Evolutionary conservation across 2,888 invertebrate genomes (phyloP).

Genomic region (Leptinotarsa juncta): DNA sequence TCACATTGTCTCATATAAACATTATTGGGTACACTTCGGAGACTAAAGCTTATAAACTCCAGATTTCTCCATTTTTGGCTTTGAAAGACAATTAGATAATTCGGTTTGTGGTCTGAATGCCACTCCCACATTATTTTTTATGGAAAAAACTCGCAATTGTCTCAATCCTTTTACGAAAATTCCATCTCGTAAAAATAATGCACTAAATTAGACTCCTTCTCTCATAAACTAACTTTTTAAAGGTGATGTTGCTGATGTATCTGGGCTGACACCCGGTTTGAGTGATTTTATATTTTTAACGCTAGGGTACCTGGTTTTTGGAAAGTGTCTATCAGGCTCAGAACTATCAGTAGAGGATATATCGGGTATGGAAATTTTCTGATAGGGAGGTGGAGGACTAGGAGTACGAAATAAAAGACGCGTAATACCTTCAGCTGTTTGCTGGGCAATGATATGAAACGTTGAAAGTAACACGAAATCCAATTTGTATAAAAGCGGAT

Average conservation of each 20-base stretch:
- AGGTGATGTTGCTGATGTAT: constrained; percentile 30
- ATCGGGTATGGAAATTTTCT: constrained; percentile 39
- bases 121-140: too few relatives aligned
- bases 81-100: too few relatives aligned
- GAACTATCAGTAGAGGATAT: constrained; percentile 44
- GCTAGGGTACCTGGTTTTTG: constrained; percentile 28
- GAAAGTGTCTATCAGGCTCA: constrained; percentile 34
- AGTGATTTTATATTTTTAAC: constrained; percentile 54
- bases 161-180: too few relatives aligned
- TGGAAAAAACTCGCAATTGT: too few relatives aligned
- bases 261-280: constrained; percentile 46
- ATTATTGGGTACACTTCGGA: too few relatives aligned
- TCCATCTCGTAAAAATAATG: too few relatives aligned
- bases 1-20: too few relatives aligned
- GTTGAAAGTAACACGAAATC: too few relatives aligned
- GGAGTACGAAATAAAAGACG: constrained; percentile 31
- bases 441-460: constrained; percentile 44
- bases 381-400: constrained; percentile 37
- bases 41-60: too few relatives aligned
- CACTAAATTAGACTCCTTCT: not conserved
- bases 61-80: too few relatives aligned
- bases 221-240: constrained; percentile 34
- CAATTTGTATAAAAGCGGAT: too few relatives aligned
- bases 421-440: constrained; percentile 62
- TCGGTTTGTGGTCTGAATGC: too few relatives aligned